Percentiles rank a stretch among this genome's conserved stretches.
phyloP scores from a whole-genome alignment of 1,140 invertebrate genomes.

The Cepaea nemoralis region DNA sequence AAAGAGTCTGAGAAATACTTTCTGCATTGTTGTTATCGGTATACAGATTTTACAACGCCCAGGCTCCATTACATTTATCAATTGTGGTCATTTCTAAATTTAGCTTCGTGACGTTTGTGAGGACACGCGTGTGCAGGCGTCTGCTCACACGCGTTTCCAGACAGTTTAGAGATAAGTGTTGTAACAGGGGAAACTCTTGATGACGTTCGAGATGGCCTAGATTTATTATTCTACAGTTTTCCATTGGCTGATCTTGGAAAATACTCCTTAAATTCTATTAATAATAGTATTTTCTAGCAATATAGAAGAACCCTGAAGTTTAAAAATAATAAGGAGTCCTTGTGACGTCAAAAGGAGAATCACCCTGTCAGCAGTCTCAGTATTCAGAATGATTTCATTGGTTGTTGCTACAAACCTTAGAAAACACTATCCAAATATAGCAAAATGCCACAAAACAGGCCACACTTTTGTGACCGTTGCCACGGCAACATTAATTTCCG shows the following conservation, averaged over 20 bases:
- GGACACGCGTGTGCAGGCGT: neutral
- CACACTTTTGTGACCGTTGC: constrained; percentile 8
- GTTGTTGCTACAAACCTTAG: neutral
- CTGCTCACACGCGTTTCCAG: neutral
- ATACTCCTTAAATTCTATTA: neutral
- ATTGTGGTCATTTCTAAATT: neutral
- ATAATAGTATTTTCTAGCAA: neutral
- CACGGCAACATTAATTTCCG: constrained; percentile 1
- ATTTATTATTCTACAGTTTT: neutral
- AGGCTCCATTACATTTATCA: no score
- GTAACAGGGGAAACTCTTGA: neutral
- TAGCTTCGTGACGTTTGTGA: neutral
- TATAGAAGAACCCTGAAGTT: neutral
- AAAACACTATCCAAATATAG: constrained; percentile 11
- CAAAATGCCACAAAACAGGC: neutral
- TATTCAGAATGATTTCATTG: neutral
- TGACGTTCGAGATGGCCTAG: neutral
- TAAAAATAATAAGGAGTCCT: neutral
- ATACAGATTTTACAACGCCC: no score
- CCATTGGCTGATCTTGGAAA: neutral
- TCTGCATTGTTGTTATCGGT: no score
- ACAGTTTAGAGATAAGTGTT: neutral
- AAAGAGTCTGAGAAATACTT: no score
- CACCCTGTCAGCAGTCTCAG: neutral
- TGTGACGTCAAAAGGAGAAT: neutral